Conservation (phyloP, 2,113 vertebrate genomes). For the Pedetes capensis region DNA sequence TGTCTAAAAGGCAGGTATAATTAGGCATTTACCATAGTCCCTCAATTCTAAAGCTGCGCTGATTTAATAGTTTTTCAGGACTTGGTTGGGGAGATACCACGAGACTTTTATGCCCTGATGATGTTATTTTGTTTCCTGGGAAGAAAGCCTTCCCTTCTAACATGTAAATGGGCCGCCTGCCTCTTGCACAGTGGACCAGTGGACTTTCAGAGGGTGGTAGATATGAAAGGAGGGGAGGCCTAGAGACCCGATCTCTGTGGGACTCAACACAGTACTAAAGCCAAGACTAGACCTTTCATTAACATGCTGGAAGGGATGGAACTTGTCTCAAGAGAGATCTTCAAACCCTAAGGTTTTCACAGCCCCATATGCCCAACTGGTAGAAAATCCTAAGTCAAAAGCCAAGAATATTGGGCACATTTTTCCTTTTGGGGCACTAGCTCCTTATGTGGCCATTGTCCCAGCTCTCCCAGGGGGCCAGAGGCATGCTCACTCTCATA, state of each 20-base stretch:
- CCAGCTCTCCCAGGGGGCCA: neutral
- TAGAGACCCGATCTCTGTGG: neutral
- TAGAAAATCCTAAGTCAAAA: neutral
- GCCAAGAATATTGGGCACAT: neutral
- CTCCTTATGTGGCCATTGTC: neutral
- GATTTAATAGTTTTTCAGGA: conserved; percentile 16
- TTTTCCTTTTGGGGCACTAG: neutral
- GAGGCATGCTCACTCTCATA: neutral
- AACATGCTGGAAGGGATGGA: neutral
- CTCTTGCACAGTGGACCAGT: neutral
- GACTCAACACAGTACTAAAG: neutral
- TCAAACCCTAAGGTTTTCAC: neutral
- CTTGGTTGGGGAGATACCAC: neutral
- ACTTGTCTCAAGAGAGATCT: neutral
- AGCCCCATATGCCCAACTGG: neutral
- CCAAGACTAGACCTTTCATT: neutral
- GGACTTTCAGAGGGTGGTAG: neutral
- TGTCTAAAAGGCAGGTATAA: neutral
- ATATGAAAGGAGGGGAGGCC: neutral
- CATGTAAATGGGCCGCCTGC: neutral
- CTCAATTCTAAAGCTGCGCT: neutral
- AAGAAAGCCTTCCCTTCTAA: neutral
- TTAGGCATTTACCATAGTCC: neutral
- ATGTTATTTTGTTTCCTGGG: conserved; percentile 19
- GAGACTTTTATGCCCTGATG: neutral